These are phyloP conservation scores for Mythimna loreyi DNA, from an alignment of 2,888 invertebrate genomes.

Conservation along the genomic window DNA sequence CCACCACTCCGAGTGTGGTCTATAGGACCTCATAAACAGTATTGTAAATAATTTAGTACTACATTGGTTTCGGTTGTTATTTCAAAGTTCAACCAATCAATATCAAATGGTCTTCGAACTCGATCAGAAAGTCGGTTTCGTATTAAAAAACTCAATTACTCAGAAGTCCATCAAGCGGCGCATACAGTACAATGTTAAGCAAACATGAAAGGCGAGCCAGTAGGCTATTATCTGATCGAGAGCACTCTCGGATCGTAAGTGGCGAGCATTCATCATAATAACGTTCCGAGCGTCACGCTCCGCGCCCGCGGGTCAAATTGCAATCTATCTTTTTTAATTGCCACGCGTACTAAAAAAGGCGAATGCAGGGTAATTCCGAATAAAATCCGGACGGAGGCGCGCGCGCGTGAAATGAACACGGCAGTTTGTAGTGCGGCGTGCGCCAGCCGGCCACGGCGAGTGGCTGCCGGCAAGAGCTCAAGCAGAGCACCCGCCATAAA, in stretches of 20 bases:
- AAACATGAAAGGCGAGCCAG: conserved; percentile 82
- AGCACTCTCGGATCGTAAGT: conserved; percentile 80
- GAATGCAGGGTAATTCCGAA: conserved; percentile 80
- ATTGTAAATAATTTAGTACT: neutral
- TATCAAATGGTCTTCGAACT: conserved; percentile 25
- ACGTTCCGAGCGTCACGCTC: conserved; percentile 86
- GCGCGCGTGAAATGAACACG: conserved; percentile 85
- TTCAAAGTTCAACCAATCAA: conserved; percentile 31
- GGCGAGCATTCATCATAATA: conserved; percentile 87
- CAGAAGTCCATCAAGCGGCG: conserved; percentile 78
- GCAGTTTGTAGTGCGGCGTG: conserved; percentile 63
- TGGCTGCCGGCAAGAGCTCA: conserved; percentile 64
- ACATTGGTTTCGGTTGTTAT: neutral
- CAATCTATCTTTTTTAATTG: conserved; percentile 90
- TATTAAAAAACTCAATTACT: conserved; percentile 83
- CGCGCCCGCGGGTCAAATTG: conserved; percentile 87
- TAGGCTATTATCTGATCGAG: conserved; percentile 84
- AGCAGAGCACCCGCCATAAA: conserved; percentile 76
- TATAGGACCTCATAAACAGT: too few species aligned
- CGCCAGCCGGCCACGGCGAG: conserved; percentile 37
- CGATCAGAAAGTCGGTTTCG: conserved; percentile 25
- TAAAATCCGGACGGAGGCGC: conserved; percentile 81
- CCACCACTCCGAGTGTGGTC: too few species aligned
- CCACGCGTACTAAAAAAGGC: conserved; percentile 83
- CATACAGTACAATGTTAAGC: conserved; percentile 78